Percentiles rank a stretch among this genome's conserved stretches.
phyloP scores from a whole-genome alignment of 2,797 vertebrate genomes.

The Arrhamphus sclerolepis region DNA sequence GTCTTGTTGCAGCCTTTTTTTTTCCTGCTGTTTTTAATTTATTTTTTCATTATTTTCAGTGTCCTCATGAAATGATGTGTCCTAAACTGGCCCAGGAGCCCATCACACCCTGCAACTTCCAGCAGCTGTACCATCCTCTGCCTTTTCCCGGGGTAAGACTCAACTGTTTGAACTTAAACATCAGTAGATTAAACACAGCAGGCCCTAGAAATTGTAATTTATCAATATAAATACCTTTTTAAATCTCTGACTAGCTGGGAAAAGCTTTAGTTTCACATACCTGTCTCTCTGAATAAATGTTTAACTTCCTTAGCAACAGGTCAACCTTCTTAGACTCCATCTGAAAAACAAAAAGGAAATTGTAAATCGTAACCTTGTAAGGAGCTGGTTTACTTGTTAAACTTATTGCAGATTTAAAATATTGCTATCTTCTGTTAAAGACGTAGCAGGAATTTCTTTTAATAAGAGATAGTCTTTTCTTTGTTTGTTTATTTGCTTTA shows the following conservation, averaged over 20 bases:
- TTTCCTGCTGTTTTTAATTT: not conserved
- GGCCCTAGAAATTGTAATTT: not conserved
- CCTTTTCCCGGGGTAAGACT: constrained; percentile 78
- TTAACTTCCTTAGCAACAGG: too few species aligned
- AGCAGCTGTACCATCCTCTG: constrained; percentile 83
- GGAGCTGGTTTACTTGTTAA: too few species aligned
- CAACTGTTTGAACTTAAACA: not conserved
- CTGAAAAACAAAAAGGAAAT: too few species aligned
- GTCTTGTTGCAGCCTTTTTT: rapidly evolving
- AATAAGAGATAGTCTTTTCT: too few species aligned
- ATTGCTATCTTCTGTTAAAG: too few species aligned
- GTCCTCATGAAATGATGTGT: constrained; percentile 84
- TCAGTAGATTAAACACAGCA: not conserved
- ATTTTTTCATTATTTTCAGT: constrained; percentile 69
- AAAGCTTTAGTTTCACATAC: not conserved
- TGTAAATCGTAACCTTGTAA: too few species aligned
- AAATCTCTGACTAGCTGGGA: not conserved
- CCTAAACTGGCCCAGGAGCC: constrained; percentile 77
- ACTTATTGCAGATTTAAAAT: too few species aligned
- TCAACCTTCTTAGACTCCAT: too few species aligned
- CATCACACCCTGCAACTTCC: constrained; percentile 86
- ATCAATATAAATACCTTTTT: not conserved
- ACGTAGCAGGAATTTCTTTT: too few species aligned
- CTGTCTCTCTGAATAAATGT: too few species aligned
- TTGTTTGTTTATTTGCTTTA: too few species aligned